These are phyloP conservation scores for Spinus pinus DNA, from an alignment of 2,797 vertebrate genomes.

Conservation along the genomic window DNA sequence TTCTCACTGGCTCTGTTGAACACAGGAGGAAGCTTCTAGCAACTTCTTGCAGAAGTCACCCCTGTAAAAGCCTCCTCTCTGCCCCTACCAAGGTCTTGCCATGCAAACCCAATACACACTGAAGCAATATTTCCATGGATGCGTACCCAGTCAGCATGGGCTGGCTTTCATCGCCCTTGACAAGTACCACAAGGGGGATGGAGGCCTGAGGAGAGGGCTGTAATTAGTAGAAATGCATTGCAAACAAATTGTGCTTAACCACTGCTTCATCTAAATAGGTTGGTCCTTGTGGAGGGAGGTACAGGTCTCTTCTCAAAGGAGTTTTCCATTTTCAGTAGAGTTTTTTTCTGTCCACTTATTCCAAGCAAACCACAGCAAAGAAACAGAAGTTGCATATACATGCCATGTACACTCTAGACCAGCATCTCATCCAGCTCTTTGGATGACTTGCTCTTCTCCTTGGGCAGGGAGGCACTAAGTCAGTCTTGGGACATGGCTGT, in stretches of 20 bases:
- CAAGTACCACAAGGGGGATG: background rate
- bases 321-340: background rate
- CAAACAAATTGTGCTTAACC: background rate
- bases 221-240: background rate
- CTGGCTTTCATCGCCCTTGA: background rate
- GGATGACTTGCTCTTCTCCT: background rate
- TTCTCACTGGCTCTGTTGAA: background rate
- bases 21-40: background rate
- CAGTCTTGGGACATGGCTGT: rapidly evolving
- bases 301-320: background rate
- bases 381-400: background rate
- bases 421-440: background rate
- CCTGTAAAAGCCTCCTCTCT: background rate
- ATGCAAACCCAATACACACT: background rate
- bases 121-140: background rate
- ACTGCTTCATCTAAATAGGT: background rate
- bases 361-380: background rate
- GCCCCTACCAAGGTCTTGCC: background rate
- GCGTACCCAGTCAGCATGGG: background rate
- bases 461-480: background rate
- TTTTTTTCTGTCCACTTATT: background rate
- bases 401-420: background rate
- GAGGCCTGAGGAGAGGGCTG: background rate
- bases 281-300: background rate
- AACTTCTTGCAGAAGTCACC: background rate